Conservation (phyloP, 2,888 invertebrate genomes). For the Ametastegia equiseti region DNA sequence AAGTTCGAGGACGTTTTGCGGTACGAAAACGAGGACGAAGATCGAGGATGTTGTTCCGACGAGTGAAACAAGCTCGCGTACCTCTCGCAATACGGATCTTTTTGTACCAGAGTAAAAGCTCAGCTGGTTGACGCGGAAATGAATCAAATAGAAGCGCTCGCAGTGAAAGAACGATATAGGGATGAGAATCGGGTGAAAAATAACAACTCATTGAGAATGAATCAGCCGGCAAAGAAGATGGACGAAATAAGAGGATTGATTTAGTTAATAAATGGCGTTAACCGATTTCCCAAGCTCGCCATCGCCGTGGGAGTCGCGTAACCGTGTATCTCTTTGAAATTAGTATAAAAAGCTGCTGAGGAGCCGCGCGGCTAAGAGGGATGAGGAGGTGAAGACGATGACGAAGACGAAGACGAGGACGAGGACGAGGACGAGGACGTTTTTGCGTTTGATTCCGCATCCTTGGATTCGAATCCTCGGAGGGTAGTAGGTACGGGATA, state of each 20-base stretch:
- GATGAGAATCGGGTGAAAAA: neutral
- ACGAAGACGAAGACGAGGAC: constrained; percentile 30
- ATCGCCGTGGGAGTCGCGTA: constrained; percentile 1
- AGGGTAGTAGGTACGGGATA: neutral
- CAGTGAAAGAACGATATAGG: neutral
- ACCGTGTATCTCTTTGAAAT: neutral
- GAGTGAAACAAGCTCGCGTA: neutral
- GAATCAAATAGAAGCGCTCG: neutral
- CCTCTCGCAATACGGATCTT: neutral
- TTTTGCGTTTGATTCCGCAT: constrained; percentile 41
- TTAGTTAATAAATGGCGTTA: constrained; percentile 28
- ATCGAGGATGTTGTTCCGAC: constrained; percentile 6
- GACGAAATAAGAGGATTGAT: constrained; percentile 38
- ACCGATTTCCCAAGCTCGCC: neutral
- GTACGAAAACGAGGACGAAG: neutral
- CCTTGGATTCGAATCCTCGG: constrained; percentile 41
- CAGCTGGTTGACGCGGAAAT: neutral
- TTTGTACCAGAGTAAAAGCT: neutral
- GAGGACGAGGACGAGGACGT: constrained; percentile 29
- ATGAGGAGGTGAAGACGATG: neutral
- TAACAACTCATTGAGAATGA: constrained; percentile 8
- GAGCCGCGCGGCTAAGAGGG: neutral
- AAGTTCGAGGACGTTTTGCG: neutral
- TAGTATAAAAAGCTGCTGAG: constrained; percentile 17
- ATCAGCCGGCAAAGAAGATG: constrained; percentile 22